phyloP scores from a whole-genome alignment of 92 coral and sea anemone genomes.

The Porites rus region DNA sequence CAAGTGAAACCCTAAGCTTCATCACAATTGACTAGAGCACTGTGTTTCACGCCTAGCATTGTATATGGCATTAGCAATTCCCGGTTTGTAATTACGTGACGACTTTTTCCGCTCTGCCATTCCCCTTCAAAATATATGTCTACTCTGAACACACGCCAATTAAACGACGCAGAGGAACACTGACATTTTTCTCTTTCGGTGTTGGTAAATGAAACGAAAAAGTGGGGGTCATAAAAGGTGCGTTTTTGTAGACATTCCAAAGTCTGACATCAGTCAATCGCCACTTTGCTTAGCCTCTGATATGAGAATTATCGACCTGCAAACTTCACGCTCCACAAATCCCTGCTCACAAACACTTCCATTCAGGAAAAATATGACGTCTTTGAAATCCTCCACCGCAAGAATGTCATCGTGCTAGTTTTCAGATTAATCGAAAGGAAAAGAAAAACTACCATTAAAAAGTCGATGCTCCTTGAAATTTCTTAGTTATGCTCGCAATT shows the following conservation, averaged over 20 bases:
- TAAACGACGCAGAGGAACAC: too few species aligned
- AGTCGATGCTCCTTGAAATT: neutral
- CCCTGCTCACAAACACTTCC: neutral
- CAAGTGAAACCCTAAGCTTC: too few species aligned
- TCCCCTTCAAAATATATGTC: too few species aligned
- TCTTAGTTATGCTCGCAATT: neutral
- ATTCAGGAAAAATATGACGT: neutral
- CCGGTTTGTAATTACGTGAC: too few species aligned
- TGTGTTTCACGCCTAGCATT: too few species aligned
- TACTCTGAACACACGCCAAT: too few species aligned
- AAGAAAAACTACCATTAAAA: too few species aligned
- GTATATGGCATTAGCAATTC: too few species aligned
- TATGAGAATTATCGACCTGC: conserved; percentile 31
- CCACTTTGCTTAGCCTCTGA: conserved; percentile 22
- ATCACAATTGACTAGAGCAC: too few species aligned
- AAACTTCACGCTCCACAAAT: conserved; percentile 25
- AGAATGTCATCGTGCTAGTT: neutral
- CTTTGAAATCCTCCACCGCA: neutral
- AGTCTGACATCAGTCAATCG: conserved; percentile 50
- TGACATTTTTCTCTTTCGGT: too few species aligned
- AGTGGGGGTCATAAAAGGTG: neutral
- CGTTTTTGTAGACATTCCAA: neutral
- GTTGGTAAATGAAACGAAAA: neutral
- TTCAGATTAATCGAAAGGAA: neutral
- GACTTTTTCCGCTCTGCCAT: too few species aligned